Base-by-base conservation (phyloP, 2,113 vertebrate species). In the Dolichallabes microphthalmus region DNA sequence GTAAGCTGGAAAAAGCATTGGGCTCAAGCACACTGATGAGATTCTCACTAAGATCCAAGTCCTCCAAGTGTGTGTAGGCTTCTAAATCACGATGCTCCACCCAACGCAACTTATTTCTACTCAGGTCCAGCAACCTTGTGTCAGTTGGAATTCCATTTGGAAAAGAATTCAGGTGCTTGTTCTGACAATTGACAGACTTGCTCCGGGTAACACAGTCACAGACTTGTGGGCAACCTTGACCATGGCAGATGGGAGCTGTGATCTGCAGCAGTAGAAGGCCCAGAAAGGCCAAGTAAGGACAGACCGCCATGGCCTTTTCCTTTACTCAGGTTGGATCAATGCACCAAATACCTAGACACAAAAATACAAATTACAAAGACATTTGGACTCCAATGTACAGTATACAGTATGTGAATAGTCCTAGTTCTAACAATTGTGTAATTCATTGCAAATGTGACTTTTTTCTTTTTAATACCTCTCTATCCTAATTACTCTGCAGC, bases 41-140 rank as follows among this genome's bases (percentile, higher is more conserved):
- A 93, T 99, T 99, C 88, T 98, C 97, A 1, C 97, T 99, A 80
- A 99, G 93, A 87, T 99, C 97, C 84, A 99, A 92, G 91, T 97
- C 97, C 90, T 99, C 97, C 85, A 99, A 94, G 84, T 90, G 93
- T 0, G 95, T 92, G 89, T 95, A 97, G 0, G 95, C 89, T 2
- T 96, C 88, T 82, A 99, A 94, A 88, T 99, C 97, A 0, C 95
- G 96, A 0, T 96, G 94, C 90, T 96, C 97, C 11, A 99, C 95
- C 95, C 97, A 98, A 89, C 97, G 96, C 85, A 99, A 96, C 82
- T 95, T 97, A 92, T 99, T 99, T 85, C 95, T 95, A 92, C 95
- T 97, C 12, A 99, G 93, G 91, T 98, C 97, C 91, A 99, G 94
- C 74, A 96, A 82, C 84, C 92, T 94, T 13, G 98, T 98, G 91